phyloP scores from a whole-genome alignment of 2,113 vertebrate genomes.

The Ptilonorhynchus violaceus region DNA sequence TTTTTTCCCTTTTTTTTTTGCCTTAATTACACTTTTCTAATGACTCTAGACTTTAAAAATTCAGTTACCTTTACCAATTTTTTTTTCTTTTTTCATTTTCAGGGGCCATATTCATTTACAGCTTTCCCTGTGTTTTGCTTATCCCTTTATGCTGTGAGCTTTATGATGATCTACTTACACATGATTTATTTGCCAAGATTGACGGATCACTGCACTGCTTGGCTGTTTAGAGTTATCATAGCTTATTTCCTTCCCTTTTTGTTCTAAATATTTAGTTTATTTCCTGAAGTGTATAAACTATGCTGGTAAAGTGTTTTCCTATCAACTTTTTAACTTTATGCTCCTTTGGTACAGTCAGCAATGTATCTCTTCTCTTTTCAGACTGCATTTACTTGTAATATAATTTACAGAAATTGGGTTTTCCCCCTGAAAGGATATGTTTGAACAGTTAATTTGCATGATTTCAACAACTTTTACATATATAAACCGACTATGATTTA shows the following conservation, averaged over 20 bases:
- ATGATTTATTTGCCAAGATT: not conserved
- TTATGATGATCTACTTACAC: not conserved
- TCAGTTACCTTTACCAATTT: not conserved
- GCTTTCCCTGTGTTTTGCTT: not conserved
- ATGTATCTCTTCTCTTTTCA: not conserved
- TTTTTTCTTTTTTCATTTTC: not conserved
- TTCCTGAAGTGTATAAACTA: not conserved
- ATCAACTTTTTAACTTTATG: not conserved
- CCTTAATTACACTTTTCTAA: not conserved
- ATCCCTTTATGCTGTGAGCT: not conserved
- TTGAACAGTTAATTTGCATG: not conserved
- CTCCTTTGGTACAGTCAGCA: not conserved
- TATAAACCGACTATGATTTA: not conserved
- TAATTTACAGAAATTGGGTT: not conserved
- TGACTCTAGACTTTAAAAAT: not conserved
- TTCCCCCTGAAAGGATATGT: not conserved
- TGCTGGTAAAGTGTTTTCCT: not conserved
- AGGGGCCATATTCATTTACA: not conserved
- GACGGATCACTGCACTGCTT: not conserved
- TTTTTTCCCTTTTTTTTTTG: not conserved
- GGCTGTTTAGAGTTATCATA: not conserved
- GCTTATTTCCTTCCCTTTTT: not conserved
- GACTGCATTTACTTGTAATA: not conserved
- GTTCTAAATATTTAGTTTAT: not conserved
- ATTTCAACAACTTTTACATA: not conserved